phyloP scores from a whole-genome alignment of 2,113 vertebrate species.

The Syrmaticus mikado region DNA sequence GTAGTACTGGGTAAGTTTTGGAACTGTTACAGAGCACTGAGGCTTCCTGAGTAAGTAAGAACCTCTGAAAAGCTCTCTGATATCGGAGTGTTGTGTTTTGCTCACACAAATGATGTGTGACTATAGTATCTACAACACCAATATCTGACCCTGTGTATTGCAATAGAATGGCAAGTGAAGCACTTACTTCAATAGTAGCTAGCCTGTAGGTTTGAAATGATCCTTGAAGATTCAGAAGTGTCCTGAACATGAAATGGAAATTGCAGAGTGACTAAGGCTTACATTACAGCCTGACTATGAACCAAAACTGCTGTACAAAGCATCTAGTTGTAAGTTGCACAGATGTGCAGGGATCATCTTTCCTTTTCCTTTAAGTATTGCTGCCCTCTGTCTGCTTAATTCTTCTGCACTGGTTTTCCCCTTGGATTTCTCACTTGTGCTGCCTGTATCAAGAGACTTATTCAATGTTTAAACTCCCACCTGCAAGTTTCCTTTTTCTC shows the following conservation, averaged over 20 bases:
- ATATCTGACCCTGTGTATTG: neutral
- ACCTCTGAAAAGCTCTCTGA: neutral
- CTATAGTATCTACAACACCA: neutral
- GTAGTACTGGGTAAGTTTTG: neutral
- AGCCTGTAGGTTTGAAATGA: neutral
- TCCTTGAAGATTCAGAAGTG: neutral
- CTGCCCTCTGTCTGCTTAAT: neutral
- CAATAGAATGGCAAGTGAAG: neutral
- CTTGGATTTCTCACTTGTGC: neutral
- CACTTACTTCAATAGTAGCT: neutral
- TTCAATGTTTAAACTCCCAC: neutral
- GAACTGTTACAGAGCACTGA: neutral
- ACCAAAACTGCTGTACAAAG: neutral
- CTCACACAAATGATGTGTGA: neutral
- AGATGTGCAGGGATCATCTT: neutral
- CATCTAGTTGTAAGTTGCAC: neutral
- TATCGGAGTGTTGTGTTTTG: neutral
- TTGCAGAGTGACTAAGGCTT: neutral
- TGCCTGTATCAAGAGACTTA: neutral
- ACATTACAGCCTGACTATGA: neutral
- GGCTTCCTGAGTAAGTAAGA: neutral
- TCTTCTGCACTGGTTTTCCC: neutral
- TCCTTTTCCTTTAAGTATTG: neutral
- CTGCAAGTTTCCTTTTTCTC: neutral
- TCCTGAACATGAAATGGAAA: neutral